A percentile compares a stretch with the other conserved stretches of the same genome.
Evolutionary conservation across 2,797 vertebrate genomes (phyloP).

Genomic region (Myotis daubentonii): DNA sequence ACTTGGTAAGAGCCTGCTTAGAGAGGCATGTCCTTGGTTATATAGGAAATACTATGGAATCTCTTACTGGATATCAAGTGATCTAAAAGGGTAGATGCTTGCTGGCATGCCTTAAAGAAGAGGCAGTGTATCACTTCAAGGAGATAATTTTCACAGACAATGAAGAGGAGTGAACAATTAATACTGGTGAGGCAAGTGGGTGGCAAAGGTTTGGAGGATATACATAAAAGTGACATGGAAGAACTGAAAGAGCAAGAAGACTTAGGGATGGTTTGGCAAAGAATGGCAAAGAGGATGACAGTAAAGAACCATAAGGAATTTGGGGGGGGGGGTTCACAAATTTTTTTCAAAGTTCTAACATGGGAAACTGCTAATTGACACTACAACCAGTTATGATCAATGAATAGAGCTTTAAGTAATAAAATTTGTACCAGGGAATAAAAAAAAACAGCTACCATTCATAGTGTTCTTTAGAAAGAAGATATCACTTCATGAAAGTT

Average conservation of each 20-base stretch:
- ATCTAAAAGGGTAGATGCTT: not conserved
- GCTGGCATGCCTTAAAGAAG: not conserved
- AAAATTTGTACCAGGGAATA: not conserved
- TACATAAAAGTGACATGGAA: not conserved
- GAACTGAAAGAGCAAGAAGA: not conserved
- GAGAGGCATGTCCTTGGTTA: not conserved
- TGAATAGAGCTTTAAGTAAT: not conserved
- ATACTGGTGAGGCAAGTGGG: not conserved
- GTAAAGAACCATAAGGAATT: not conserved
- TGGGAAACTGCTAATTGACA: not conserved
- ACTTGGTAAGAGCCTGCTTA: not conserved
- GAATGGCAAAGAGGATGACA: not conserved
- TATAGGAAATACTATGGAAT: not conserved
- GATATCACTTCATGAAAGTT: not conserved
- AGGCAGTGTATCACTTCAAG: not conserved
- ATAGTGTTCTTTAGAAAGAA: conserved; percentile 8
- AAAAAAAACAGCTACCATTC: conserved; percentile 24
- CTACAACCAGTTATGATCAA: not conserved
- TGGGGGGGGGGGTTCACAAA: not conserved
- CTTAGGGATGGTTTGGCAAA: not conserved
- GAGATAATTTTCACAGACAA: conserved; percentile 3
- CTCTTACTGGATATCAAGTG: not conserved
- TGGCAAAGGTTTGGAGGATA: not conserved
- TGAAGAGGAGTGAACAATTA: not conserved
- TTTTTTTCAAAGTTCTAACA: not conserved